A percentile compares a stretch with the other conserved stretches of the same genome.
Conservation (phyloP, 1,140 invertebrate species). For the Diabrotica undecimpunctata region DNA sequence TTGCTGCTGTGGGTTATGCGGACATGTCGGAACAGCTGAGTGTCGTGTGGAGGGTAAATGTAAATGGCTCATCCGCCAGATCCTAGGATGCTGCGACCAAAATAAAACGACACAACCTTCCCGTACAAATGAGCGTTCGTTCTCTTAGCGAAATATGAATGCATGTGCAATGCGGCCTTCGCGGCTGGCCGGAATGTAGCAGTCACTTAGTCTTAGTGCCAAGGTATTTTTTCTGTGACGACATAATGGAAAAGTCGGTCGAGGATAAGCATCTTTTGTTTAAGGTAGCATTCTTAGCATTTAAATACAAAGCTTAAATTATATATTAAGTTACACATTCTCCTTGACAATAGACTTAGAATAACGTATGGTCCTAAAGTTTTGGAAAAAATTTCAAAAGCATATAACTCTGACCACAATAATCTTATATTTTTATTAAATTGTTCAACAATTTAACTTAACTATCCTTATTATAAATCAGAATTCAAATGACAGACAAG, state of each 20-base stretch:
- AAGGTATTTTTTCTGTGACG: slow-evolving; percentile 4
- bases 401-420: no score
- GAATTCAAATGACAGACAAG: no score
- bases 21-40: slow-evolving; percentile 34
- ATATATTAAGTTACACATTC: neutral
- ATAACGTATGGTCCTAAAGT: no score
- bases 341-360: no score
- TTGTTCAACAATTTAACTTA: no score
- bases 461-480: no score
- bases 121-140: neutral
- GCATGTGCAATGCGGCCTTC: slow-evolving; percentile 1
- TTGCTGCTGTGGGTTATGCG: slow-evolving; percentile 15
- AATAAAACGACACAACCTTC: slow-evolving; percentile 12
- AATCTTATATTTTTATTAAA: no score
- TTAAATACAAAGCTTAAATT: neutral
- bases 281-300: neutral
- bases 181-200: slow-evolving; percentile 5
- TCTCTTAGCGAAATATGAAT: neutral
- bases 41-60: slow-evolving; percentile 4
- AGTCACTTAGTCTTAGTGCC: neutral
- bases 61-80: no score
- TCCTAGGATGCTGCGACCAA: slow-evolving; percentile 10
- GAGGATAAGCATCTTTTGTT: slow-evolving; percentile 1
- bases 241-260: neutral
- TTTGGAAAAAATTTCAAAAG: no score